phyloP scores from a whole-genome alignment of 1,140 invertebrate genomes.

The Octopus bimaculoides region DNA sequence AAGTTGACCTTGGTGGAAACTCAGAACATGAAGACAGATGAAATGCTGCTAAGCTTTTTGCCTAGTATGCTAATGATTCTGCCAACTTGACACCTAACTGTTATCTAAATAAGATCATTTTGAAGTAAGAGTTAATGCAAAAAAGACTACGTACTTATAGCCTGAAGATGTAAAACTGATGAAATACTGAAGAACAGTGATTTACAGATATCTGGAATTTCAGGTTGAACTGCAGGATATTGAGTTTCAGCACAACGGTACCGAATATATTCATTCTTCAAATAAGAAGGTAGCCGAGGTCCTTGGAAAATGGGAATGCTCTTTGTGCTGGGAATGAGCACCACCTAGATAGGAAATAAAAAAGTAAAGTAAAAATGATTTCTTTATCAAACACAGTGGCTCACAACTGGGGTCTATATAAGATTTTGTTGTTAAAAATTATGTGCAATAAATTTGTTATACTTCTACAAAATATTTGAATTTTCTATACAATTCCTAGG shows the following conservation, averaged over 20 bases:
- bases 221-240: conserved; percentile 39
- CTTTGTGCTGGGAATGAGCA: conserved; percentile 75
- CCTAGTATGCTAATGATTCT: no score
- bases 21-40: no score
- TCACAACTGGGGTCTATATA: no score
- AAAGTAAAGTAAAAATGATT: background rate
- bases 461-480: no score
- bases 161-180: conserved; percentile 47
- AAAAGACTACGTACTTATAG: conserved; percentile 38
- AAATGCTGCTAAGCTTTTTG: no score
- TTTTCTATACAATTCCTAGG: no score
- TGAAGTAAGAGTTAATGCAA: background rate
- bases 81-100: no score
- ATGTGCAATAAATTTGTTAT: no score
- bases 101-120: no score
- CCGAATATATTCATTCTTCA: conserved; percentile 72
- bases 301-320: conserved; percentile 80
- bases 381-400: no score
- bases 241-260: conserved; percentile 67
- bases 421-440: no score
- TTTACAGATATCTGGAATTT: conserved; percentile 48
- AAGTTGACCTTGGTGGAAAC: no score
- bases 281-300: conserved; percentile 39
- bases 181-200: conserved; percentile 54
- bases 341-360: conserved; percentile 62